Base-by-base conservation (phyloP, 2,888 invertebrate species). In the Beris morrisii region DNA sequence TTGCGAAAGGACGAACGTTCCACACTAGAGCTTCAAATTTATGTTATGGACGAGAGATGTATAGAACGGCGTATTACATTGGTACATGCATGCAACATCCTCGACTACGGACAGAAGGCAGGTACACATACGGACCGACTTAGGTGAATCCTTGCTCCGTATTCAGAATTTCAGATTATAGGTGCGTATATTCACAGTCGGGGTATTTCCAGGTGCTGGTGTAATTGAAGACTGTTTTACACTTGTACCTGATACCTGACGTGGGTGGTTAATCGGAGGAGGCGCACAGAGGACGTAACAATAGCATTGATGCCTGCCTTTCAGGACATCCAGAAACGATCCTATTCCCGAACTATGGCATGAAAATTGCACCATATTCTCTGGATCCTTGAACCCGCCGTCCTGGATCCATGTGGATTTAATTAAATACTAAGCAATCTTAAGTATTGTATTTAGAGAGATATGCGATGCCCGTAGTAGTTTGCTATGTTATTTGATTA, bases 201-300 rank as follows among this genome's bases (percentile, higher is more conserved):
- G n/a, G 13, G 46, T 15, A 46, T 46, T 44, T 44, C n/a, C 2
- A 46, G 46, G 6, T 12, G 46, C 46, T 13, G 65, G 38, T 65
- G 67, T 68, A 68, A 68, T 68, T 68, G 65, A 68, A 65, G 61
- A 65, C 61, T 68, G 68, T 64, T 68, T 64, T 66, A 68, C 66
- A 68, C 66, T 68, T 66, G 66, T 68, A 66, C 58, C 38, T 53
- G 58, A 64, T 68, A 68, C 68, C 68, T 68, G 68, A 68, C 66
- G 63, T 66, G 68, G 46, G 61, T 66, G 59, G 59, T 45, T 61
- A 65, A 65, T 58, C 48, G 57, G 6, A 13, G 13, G n/a, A 48
- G 13, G 2, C 4, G 15, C 48, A n/a, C 48, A n/a, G 5, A n/a
- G 13, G 15, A n/a, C 4, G 15, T 48, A 13, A 5, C 12, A 48